Percentiles rank a stretch among this genome's conserved stretches.
Evolutionary conservation across 2,888 invertebrate species (phyloP).

Genomic region (Campaea margaritaria): DNA sequence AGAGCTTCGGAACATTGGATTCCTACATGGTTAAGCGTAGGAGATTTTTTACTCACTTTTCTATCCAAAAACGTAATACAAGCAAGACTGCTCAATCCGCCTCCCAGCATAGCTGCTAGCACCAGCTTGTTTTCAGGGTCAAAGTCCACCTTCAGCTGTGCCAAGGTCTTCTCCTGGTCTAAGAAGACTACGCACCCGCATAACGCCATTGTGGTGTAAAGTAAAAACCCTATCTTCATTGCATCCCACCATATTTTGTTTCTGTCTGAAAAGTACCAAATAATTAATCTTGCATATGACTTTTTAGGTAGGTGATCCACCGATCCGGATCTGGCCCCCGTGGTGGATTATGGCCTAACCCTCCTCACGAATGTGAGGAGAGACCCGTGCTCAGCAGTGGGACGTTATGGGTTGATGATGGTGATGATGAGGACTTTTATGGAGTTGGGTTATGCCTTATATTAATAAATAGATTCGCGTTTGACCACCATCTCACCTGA

Average conservation of each 20-base stretch:
- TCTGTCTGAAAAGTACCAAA: constrained; percentile 55
- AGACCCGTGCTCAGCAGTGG: too few species aligned
- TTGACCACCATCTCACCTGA: too few species aligned
- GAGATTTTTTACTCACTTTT: constrained; percentile 64
- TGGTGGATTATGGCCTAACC: too few species aligned
- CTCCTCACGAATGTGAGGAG: too few species aligned
- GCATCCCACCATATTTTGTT: constrained; percentile 69
- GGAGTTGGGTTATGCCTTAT: too few species aligned
- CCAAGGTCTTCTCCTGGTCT: constrained; percentile 64
- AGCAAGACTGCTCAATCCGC: constrained; percentile 50
- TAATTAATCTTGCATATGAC: not conserved
- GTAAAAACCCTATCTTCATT: constrained; percentile 61
- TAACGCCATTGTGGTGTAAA: constrained; percentile 59
- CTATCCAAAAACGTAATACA: constrained; percentile 58
- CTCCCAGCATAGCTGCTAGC: constrained; percentile 54
- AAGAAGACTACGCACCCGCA: constrained; percentile 71
- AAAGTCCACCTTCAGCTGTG: constrained; percentile 54
- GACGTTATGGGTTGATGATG: too few species aligned
- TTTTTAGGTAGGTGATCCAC: too few species aligned
- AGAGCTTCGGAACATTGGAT: too few species aligned
- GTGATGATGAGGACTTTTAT: too few species aligned
- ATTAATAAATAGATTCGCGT: too few species aligned
- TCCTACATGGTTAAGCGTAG: too few species aligned
- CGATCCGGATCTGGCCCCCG: too few species aligned
- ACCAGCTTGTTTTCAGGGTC: constrained; percentile 61